These are phyloP conservation scores for Diplolepis rosae DNA, from an alignment of 2,888 invertebrate species.

Conservation along the genomic window DNA sequence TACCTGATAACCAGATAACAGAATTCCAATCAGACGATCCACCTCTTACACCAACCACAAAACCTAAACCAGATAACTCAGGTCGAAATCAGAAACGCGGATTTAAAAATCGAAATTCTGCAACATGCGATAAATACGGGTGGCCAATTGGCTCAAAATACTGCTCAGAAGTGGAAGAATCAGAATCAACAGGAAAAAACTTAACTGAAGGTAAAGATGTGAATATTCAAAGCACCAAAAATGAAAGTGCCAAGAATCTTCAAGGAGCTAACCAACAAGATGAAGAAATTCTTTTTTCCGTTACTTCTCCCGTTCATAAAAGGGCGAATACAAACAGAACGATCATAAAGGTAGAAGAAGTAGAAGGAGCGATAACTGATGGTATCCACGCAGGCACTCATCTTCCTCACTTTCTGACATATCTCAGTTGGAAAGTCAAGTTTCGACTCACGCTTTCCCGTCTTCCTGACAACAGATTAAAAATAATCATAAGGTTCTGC, in stretches of 20 bases:
- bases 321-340: conserved; percentile 8
- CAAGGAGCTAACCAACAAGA: background rate
- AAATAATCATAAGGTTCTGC: background rate
- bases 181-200: background rate
- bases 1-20: background rate
- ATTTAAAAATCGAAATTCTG: background rate
- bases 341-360: background rate
- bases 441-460: background rate
- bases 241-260: background rate
- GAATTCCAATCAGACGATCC: background rate
- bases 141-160: conserved; percentile 20
- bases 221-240: background rate
- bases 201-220: background rate
- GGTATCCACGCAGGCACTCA: conserved; percentile 10
- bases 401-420: conserved; percentile 1
- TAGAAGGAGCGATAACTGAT: conserved; percentile 21
- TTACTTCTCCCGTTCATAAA: conserved; percentile 2
- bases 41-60: background rate
- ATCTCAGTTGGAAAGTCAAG: conserved; percentile 9
- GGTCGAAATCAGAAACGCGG: background rate
- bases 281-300: conserved; percentile 9
- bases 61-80: background rate
- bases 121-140: conserved; percentile 1
- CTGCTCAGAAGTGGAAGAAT: background rate
- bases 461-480: background rate